Evolutionary conservation across 2,888 invertebrate genomes (phyloP), one percentile per base, ranked within the genome.

Genomic region (Tetragonula carbonaria): DNA sequence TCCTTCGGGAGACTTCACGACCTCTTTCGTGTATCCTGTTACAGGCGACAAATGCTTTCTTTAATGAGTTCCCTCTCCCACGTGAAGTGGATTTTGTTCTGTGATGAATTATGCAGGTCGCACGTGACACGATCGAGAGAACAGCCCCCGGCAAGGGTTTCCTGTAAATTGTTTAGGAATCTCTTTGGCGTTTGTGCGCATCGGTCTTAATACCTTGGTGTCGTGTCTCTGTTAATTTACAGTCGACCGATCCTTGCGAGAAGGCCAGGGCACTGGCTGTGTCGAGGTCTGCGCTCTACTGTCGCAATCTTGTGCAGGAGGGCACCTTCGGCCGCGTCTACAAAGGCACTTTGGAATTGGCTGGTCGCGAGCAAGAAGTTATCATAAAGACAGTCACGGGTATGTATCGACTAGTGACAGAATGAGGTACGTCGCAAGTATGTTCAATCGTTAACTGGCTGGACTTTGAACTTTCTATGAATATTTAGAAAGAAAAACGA

Each of bases 271-370:
- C 96, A 66, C 95, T 97, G 45, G 95, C 96, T 5, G 96, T 96
- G 5, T 95, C 96, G 45, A 95, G 96, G n/a, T 95, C 96, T 21
- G 96, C 96, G 87, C 95, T 97, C 55, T 95, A 95, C 14, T 95
- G 96, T 51, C 96, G 96, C 84, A 95, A 95, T 71, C 93, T 96
- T 1, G 94, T 97, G 2, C 97, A 97, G 90, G 97, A 97, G 95
- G 99, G 98, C 55, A 98, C 98, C 67, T 99, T 98, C 93, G 98
- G 98, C 2, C 96, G 97, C 83, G 96, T 98, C 63, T 98, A 98
- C 95, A 96, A 97, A 90, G 98, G 98, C 63, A 96, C 96, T 21
- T 95, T 96, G 92, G 96, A 96, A 90, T 94, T 95, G 80, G 96
- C 96, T 4, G 96, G 96, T 33, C 95, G 95, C 14, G 96, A 97